phyloP scores from a whole-genome alignment of 2,113 vertebrate genomes.

The Petaurus breviceps region DNA sequence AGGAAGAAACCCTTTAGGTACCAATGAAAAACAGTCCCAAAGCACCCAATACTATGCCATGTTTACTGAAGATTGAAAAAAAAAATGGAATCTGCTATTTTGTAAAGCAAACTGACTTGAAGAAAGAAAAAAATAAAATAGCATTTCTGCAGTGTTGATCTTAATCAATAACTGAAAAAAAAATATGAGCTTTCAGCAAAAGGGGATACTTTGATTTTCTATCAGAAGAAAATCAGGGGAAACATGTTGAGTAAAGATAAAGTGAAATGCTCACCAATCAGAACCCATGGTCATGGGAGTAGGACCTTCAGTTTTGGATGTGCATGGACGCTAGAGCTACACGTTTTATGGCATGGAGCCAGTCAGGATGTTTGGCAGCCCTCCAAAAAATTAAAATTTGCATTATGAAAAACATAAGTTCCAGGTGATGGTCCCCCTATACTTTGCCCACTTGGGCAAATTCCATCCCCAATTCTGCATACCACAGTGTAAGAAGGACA shows the following conservation, averaged over 20 bases:
- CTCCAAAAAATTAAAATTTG: not conserved
- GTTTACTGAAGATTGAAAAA: not conserved
- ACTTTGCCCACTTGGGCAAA: not conserved
- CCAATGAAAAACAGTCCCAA: not conserved
- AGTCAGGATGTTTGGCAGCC: not conserved
- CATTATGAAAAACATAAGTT: not conserved
- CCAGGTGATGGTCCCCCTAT: not conserved
- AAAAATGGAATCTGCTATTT: not conserved
- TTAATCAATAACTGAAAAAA: not conserved
- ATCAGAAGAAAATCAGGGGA: not conserved
- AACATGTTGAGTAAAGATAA: not conserved
- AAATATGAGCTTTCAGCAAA: not conserved
- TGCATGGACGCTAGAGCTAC: not conserved
- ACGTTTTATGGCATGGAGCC: not conserved
- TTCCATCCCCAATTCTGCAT: not conserved
- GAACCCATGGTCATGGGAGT: not conserved
- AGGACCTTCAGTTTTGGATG: not conserved
- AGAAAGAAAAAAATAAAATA: not conserved
- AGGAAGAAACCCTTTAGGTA: not conserved
- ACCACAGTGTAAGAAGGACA: not conserved
- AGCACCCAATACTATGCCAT: not conserved
- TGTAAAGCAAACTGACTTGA: not conserved
- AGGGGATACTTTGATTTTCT: not conserved
- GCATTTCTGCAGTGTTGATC: not conserved
- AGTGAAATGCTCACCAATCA: not conserved